Base-by-base conservation (phyloP, 37 sponge, comb jelly and placozoan species). In the Cliona cf. orientalis region DNA sequence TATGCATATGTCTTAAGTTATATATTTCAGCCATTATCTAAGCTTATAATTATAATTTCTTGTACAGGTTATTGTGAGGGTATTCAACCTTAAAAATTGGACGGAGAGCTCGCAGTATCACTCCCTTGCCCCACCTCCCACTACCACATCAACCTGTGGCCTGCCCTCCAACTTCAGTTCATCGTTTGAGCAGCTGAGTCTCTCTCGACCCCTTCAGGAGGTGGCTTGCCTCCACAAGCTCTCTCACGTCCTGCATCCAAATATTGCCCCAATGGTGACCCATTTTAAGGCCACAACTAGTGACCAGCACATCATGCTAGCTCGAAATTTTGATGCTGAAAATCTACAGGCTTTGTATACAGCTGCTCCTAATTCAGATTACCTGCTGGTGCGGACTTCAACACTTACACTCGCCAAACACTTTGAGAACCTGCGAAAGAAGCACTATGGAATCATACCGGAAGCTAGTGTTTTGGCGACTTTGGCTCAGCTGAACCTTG, bases 401-500 rank as follows among this genome's bases (percentile, higher is more conserved):
- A n/a, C 9, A 9, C 28, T 68, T 22, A 66, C 2, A 0, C 37
- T 80, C 7, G 32, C 26, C 5, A n/a, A 37, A 5, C 49, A 46
- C 38, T 46, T 69, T 21, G 45, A 63, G 31, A 67, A 56, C 23
- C 19, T 45, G 17, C 38, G 14, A 11, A 26, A 60, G 26, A 28
- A 43, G 29, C 1, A 22, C 49, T 46, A 19, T 42, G 33, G 17
- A 39, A 63, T 42, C 44, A 39, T 76, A 12, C 22, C 41, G 3
- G 80, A 87, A 42, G 55, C 11, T 22, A 38, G 7, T 33, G 35
- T 80, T 25, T 34, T 80, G 34, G 29, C 23, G 36, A 60, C 64
- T 26, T 59, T 80, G 39, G 42, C 75, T 6, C 87, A 87, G 60
- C 42, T 87, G 29, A 40, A 80, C 7, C 60, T 87, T 19, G 80